Percentiles rank a stretch among this genome's conserved stretches.
Evolutionary conservation across 2,888 invertebrate species (phyloP).

Genomic region (Drosophila niveifrons): DNA sequence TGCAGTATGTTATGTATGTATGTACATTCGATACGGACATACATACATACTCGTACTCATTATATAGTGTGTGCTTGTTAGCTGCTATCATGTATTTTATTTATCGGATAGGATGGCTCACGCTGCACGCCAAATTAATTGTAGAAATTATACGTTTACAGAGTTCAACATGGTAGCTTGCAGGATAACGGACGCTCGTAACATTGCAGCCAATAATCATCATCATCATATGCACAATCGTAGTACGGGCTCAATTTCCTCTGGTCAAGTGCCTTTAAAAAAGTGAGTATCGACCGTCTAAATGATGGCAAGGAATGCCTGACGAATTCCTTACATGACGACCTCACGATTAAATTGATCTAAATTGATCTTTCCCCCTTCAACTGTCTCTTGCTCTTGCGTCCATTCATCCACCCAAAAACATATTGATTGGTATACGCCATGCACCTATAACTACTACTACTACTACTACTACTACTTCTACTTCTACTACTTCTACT

Average conservation of each 20-base stretch:
- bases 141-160: constrained; percentile 92
- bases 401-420: constrained; percentile 21
- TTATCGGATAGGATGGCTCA: constrained; percentile 84
- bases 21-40: constrained; percentile 27
- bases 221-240: constrained; percentile 82
- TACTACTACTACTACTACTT: constrained; percentile 39
- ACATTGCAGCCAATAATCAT: constrained; percentile 88
- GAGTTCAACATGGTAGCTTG: constrained; percentile 99
- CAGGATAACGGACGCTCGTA: constrained; percentile 96
- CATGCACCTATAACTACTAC: constrained; percentile 47
- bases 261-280: constrained; percentile 99
- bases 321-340: neutral
- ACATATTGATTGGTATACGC: constrained; percentile 56
- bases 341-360: constrained; percentile 30
- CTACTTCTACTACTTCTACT: constrained; percentile 32
- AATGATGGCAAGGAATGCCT: neutral
- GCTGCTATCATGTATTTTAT: constrained; percentile 74
- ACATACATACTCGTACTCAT: constrained; percentile 48
- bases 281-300: constrained; percentile 90
- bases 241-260: constrained; percentile 90
- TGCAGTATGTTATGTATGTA: constrained; percentile 31
- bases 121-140: constrained; percentile 86
- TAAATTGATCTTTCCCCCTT: constrained; percentile 30
- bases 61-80: constrained; percentile 71
- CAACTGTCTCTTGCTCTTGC: constrained; percentile 34